Evolutionary conservation across 2,113 vertebrate species (phyloP).

Genomic region (Gadus macrocephalus): DNA sequence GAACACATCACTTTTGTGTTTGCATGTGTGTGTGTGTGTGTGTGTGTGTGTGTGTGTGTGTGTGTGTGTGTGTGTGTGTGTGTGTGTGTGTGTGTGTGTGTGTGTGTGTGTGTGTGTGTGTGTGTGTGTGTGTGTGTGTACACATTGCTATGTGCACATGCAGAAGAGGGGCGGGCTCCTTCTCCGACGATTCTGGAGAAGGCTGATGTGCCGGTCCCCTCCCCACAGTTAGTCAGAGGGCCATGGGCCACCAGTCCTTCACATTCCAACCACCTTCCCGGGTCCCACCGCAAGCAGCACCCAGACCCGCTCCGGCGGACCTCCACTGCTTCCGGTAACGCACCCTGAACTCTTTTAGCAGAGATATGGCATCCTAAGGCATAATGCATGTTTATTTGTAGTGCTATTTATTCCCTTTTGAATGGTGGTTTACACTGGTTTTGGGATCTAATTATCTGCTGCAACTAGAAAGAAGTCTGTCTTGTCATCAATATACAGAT

Average conservation of each 20-base stretch:
- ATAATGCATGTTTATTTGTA: neutral
- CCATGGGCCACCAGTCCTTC: slow-evolving; percentile 85
- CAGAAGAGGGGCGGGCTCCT: slow-evolving; percentile 77
- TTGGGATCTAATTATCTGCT: neutral
- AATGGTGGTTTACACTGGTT: neutral
- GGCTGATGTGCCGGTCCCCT: slow-evolving; percentile 70
- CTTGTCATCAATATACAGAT: slow-evolving; percentile 14
- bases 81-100: neutral
- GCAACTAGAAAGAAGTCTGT: slow-evolving; percentile 2
- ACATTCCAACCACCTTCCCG: slow-evolving; percentile 69
- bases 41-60: too few relatives aligned
- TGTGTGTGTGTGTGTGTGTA: too few relatives aligned
- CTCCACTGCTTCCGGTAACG: slow-evolving; percentile 80
- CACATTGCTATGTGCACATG: slow-evolving; percentile 13
- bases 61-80: too few relatives aligned
- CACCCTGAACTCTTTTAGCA: neutral
- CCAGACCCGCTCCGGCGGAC: slow-evolving; percentile 81
- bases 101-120: neutral
- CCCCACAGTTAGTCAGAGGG: slow-evolving; percentile 72
- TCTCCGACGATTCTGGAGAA: slow-evolving; percentile 68
- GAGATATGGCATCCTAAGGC: neutral
- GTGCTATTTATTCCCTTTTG: too few relatives aligned
- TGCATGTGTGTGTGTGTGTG: too few relatives aligned
- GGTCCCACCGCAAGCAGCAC: slow-evolving; percentile 77
- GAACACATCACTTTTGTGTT: too few relatives aligned